Base-by-base conservation (phyloP, 1,140 invertebrate species). In the Macrosteles quadrilineatus region DNA sequence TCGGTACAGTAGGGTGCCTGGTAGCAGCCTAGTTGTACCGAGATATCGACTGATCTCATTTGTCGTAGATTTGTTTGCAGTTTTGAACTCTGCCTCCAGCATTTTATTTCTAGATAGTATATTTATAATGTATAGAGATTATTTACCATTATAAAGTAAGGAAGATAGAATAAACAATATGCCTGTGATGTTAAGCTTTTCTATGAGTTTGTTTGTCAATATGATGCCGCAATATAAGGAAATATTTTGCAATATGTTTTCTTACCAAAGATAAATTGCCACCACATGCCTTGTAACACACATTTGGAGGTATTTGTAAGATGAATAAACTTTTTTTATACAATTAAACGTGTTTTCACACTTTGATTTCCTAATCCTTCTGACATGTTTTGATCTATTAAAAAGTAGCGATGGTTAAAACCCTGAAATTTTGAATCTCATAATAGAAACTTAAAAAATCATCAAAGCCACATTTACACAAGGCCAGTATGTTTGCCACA, bases 201-300 rank as follows among this genome's bases (percentile, higher is more conserved):
- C n/a, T 27, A 25, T 14, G 55, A 27, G 12, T n/a, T n/a, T 6
- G 32, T 6, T 59, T 14, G 55, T 59, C 3, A 27, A 50, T n/a
- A 50, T 14, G 23, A 59, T 59, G 55, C 11, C 27, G 14, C 55
- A 59, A 6, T 9, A 14, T 11, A 9, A 14, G 55, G 25, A 14
- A 59, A 59, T 59, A 59, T 59, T 59, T 59, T 59, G 55, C 21
- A 59, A 59, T 53, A 19, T 50, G 47, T 59, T 59, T 59, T 59
- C 21, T 59, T 59, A 59, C 55, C 55, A 59, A 59, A 59, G 55
- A 59, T 59, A 23, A 9, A 27, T 59, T 59, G 55, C 27, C 55
- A 59, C 55, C 55, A 59, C 55, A 59, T 59, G 55, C 55, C 55
- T 59, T 59, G 55, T 59, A 59, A 59, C 55, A 59, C 55, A 59